A percentile compares a stretch with the other conserved stretches of the same genome.
Evolutionary conservation across 2,113 vertebrate species (phyloP).

Genomic region (Mesitornis unicolor): DNA sequence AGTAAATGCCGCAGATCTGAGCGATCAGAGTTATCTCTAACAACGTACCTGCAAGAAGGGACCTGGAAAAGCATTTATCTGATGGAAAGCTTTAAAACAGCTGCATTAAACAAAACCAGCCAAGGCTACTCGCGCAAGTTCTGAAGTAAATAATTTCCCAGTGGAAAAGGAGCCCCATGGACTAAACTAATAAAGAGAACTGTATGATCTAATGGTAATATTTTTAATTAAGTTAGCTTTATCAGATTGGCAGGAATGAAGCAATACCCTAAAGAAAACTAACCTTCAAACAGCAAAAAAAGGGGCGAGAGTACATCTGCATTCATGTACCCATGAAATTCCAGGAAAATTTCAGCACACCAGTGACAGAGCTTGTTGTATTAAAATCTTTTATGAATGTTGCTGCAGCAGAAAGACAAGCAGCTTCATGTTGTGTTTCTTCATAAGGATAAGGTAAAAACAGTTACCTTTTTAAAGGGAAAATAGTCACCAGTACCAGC

Average conservation of each 20-base stretch:
- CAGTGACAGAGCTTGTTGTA: neutral
- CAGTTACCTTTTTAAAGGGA: neutral
- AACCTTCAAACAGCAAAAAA: slow-evolving; percentile 31
- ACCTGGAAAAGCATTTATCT: slow-evolving; percentile 49
- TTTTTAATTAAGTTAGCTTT: slow-evolving; percentile 68
- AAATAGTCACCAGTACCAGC: neutral
- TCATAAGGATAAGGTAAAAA: neutral
- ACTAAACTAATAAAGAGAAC: slow-evolving; percentile 60
- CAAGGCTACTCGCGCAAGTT: slow-evolving; percentile 33
- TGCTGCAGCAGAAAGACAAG: neutral
- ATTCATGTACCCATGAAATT: slow-evolving; percentile 27
- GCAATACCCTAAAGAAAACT: slow-evolving; percentile 55
- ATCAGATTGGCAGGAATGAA: slow-evolving; percentile 60
- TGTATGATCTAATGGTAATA: slow-evolving; percentile 65
- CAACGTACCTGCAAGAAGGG: slow-evolving; percentile 51
- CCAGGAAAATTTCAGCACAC: slow-evolving; percentile 6
- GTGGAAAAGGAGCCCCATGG: slow-evolving; percentile 39
- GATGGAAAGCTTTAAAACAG: slow-evolving; percentile 54
- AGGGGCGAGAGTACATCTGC: neutral
- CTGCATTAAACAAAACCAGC: slow-evolving; percentile 49
- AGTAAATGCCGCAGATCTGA: neutral
- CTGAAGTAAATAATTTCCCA: slow-evolving; percentile 66
- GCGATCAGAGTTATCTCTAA: slow-evolving; percentile 46
- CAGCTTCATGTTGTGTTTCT: neutral
- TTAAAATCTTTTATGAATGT: neutral